Evolutionary conservation across 2,888 invertebrate species (phyloP).

Genomic region (Cephus pulcher): DNA sequence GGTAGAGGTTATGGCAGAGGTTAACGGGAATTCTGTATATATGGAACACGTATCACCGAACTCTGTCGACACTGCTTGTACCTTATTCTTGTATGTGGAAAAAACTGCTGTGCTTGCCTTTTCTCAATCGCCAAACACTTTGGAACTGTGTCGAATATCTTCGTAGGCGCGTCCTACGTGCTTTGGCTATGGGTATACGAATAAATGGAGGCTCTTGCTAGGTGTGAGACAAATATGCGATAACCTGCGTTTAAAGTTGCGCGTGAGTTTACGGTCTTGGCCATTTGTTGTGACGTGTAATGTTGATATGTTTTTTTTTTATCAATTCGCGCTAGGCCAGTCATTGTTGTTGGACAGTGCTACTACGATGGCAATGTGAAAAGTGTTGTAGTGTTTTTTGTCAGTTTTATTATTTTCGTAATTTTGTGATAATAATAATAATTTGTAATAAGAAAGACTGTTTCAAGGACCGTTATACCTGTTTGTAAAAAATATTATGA

Average conservation of each 20-base stretch:
- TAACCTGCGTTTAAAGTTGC: neutral
- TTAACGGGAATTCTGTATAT: too few relatives aligned
- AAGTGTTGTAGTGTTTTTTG: neutral
- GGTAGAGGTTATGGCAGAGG: too few relatives aligned
- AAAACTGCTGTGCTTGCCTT: too few relatives aligned
- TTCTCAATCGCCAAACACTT: too few relatives aligned
- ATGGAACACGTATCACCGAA: too few relatives aligned
- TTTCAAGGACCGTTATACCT: neutral
- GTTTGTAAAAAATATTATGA: neutral
- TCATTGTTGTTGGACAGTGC: too few relatives aligned
- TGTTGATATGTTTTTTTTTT: neutral
- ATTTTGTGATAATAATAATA: neutral
- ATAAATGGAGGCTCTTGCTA: neutral
- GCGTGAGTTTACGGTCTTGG: neutral
- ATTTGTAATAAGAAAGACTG: neutral
- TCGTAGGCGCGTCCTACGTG: too few relatives aligned
- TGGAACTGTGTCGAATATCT: too few relatives aligned
- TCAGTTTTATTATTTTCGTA: neutral
- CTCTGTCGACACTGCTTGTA: too few relatives aligned
- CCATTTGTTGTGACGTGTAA: neutral
- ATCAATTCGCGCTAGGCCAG: neutral
- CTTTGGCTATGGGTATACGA: too few relatives aligned
- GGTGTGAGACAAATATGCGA: neutral
- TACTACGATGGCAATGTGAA: too few relatives aligned
- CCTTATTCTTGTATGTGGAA: too few relatives aligned